Evolutionary conservation across 2,113 vertebrate species (phyloP), one percentile per base, ranked within the genome.

Genomic region (Tauraco erythrolophus): DNA sequence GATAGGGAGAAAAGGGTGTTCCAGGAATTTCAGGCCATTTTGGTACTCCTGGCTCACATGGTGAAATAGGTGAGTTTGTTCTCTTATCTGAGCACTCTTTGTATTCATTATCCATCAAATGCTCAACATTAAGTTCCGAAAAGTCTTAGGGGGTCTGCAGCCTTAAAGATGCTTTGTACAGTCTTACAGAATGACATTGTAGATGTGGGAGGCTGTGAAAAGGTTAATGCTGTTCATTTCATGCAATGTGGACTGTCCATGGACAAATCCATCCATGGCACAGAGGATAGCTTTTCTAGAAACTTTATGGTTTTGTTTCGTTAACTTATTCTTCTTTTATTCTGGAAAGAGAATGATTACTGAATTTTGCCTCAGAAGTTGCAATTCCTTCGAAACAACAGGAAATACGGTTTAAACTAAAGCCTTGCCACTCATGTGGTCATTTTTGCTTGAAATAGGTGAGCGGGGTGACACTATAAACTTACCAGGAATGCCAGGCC

Each of bases 1-100:
- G 7, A 94, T 37, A 99, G 99, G 99, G 99, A 39, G 96, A 96
- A 61, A 99, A 99, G 92, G 99, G 99, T 23, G 39, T 95, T 48
- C 80, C 98, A 11, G 99, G 99, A 85, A 96, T 97, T 43, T 97
- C 98, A 30, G 99, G 99, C 39, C 65, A 91, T 56, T 61, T 96
- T 14, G 99, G 99, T 92, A 98, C 98, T 14, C 46, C 98, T 92
- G 99, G 99, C 41, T 61, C 81, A 41, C 74, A 87, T 39, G 99
- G 99, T 82, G 98, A 98, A 23, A 39, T 98, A 93, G 99, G 99
- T 99, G 97, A 98, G 98, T 97, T 45, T 58, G 14, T 41, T 84
- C 50, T 43, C 18, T 71, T 56, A 50, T 30, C 21, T 62, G 86
- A 54, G 68, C 4, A 0, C 8, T 64, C 11, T 72, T 65, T 57